phyloP scores from a whole-genome alignment of 2,797 vertebrate species.

The Tokudaia tokunoshimensis region DNA sequence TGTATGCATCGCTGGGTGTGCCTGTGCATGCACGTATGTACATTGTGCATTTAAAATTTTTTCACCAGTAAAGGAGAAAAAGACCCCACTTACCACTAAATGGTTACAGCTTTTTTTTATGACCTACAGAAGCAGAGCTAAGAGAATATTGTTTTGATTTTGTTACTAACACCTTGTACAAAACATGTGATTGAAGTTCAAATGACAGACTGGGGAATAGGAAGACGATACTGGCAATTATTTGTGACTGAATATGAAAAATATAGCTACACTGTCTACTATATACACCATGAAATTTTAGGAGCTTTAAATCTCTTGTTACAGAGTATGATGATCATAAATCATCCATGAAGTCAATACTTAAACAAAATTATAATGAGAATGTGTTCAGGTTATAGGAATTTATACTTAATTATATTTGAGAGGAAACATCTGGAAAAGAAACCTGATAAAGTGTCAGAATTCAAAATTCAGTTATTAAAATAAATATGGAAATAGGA shows the following conservation, averaged over 20 bases:
- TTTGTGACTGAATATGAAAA: constrained; percentile 84
- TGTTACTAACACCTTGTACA: constrained; percentile 46
- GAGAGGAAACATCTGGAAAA: constrained; percentile 89
- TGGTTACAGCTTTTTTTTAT: background rate
- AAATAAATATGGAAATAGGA: constrained; percentile 75
- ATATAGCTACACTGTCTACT: constrained; percentile 80
- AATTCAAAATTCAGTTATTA: constrained; percentile 81
- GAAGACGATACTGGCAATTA: constrained; percentile 80
- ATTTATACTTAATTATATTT: constrained; percentile 88
- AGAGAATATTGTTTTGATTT: background rate
- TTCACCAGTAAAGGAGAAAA: constrained; percentile 69
- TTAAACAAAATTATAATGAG: constrained; percentile 87
- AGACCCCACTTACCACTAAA: constrained; percentile 37
- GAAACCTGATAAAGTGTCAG: constrained; percentile 83
- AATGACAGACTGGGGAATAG: constrained; percentile 67
- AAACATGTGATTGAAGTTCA: constrained; percentile 73
- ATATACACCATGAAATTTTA: constrained; percentile 82
- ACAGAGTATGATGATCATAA: constrained; percentile 84
- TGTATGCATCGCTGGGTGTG: too few relatives aligned
- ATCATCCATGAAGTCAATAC: constrained; percentile 86
- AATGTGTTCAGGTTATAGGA: constrained; percentile 87
- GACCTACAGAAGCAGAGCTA: constrained; percentile 56
- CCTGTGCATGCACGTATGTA: background rate
- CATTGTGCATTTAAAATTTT: background rate
- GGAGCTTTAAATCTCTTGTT: constrained; percentile 83